Base-by-base conservation (phyloP, 2,888 invertebrate genomes). In the Notodromas monacha region DNA sequence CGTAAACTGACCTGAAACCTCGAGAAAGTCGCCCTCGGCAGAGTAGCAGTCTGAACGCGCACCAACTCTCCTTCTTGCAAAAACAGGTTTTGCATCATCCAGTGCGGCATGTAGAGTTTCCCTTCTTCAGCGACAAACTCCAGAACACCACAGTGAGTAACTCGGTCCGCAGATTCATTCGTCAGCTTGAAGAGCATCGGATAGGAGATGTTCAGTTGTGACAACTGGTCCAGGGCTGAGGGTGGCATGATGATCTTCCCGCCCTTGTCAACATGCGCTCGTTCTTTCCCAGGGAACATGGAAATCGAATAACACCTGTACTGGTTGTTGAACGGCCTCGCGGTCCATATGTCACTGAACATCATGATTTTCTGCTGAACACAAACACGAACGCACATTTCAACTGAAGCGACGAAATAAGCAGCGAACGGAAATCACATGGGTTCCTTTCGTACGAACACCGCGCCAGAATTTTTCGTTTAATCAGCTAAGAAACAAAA, bases 101-200 rank as follows among this genome's bases (percentile, higher is more conserved):
- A 99, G 45, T 81, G 69, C n/a, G 96, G 96, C 39, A 96, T 58
- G 49, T 86, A 92, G 28, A 84, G 79, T 53, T 73, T 74, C 15
- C 89, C 92, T 52, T 99, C 96, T 47, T 92, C 89, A 6, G 96
- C 92, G 4, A 92, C 81, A 57, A 96, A 96, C 50, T 96, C 96
- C 36, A 96, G 49, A 1, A 96, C 92, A 31, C 84, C 84, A 46
- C 81, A 79, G 47, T 96, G 92, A 6, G 89, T 86, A 15, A 66
- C 57, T 35, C 81, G 60, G 37, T 65, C 66, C 4, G 67, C 67
- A 12, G 41, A 42, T 40, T 65, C 67, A 47, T 89, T 89, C 14
- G 66, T 73, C 16, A 96, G 53, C 48, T 86, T 89, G 48, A 96
- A 96, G 34, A 96, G 58, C 92, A 96, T 96, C 0, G 96, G 96